phyloP scores from a whole-genome alignment of 2,797 vertebrate species.

The Hephaestus fuliginosus region DNA sequence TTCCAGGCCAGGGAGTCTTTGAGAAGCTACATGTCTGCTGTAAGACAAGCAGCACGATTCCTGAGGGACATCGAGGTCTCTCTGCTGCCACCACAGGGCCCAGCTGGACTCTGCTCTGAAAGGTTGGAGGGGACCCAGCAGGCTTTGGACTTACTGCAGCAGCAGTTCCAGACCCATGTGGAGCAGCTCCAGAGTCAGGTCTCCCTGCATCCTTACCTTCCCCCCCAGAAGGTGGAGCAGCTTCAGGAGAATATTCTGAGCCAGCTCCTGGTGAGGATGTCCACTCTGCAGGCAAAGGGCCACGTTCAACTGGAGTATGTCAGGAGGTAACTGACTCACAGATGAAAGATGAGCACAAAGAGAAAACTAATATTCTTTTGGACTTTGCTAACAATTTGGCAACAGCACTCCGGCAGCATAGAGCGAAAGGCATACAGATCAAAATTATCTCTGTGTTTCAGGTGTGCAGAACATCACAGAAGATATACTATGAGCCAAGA shows the following conservation, averaged over 20 bases:
- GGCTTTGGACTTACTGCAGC: conserved; percentile 70
- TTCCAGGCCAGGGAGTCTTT: conserved; percentile 77
- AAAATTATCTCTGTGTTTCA: conserved; percentile 58
- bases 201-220: conserved; percentile 74
- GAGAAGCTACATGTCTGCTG: conserved; percentile 75
- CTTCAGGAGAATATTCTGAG: conserved; percentile 81
- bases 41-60: conserved; percentile 71
- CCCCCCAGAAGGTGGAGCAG: conserved; percentile 75
- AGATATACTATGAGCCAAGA: conserved; percentile 79
- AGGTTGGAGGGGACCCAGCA: conserved; percentile 68
- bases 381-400: not conserved
- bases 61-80: conserved; percentile 78
- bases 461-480: conserved; percentile 86
- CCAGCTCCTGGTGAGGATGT: conserved; percentile 82
- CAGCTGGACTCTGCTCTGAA: conserved; percentile 71
- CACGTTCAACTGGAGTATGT: conserved; percentile 76
- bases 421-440: not conserved
- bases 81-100: conserved; percentile 69
- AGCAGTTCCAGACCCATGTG: conserved; percentile 84
- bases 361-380: not conserved
- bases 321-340: conserved; percentile 66
- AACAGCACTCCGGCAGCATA: not conserved
- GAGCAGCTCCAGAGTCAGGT: conserved; percentile 78
- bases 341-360: not conserved
- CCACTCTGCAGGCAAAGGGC: conserved; percentile 83